Evolutionary conservation across 2,888 invertebrate species (phyloP), one percentile per base, ranked within the genome.

Genomic region (Listrodromus nycthemerus): DNA sequence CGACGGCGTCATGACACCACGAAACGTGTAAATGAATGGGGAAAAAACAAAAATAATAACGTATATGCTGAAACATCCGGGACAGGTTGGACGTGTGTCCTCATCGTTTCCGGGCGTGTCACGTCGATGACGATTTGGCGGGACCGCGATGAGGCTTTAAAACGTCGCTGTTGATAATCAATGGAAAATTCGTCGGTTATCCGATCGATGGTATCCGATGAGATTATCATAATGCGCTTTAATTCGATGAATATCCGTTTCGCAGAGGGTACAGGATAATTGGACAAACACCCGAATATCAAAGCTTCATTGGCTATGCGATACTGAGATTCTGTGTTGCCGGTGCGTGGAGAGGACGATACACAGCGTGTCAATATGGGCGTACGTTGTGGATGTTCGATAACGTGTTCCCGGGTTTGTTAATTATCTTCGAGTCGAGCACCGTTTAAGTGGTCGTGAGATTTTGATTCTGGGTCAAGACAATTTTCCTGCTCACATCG

Each of bases 141-240:
- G 45, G 33, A 19, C 10, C n/a, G 27, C 50, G 55, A 10, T 71
- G 21, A 50, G 21, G 37, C 78, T 65, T 80, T 73, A 79, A 86
- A 87, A 86, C 85, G 85, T 82, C 19, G 70, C 33, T 58, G 48
- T 33, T 85, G 85, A 88, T 85, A 87, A 90, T 90, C 89, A 88
- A 90, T 88, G 82, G 84, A 79, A 83, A 88, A 88, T 86, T 85
- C 67, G 85, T 81, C 83, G 58, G 52, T 85, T 82, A 63, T 37
- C 41, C 33, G 82, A 83, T 86, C 82, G 77, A 86, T 87, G 85
- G 84, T 85, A 87, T 87, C 87, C 86, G 85, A 87, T 89, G 85
- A 83, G 85, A 89, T 90, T 90, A 88, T 90, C 87, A 89, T 89
- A 90, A 89, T 89, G 89, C 88, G 87, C 87, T 87, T 88, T 90